Evolutionary conservation across 2,888 invertebrate species (phyloP).

Genomic region (Prenolepis imparis): DNA sequence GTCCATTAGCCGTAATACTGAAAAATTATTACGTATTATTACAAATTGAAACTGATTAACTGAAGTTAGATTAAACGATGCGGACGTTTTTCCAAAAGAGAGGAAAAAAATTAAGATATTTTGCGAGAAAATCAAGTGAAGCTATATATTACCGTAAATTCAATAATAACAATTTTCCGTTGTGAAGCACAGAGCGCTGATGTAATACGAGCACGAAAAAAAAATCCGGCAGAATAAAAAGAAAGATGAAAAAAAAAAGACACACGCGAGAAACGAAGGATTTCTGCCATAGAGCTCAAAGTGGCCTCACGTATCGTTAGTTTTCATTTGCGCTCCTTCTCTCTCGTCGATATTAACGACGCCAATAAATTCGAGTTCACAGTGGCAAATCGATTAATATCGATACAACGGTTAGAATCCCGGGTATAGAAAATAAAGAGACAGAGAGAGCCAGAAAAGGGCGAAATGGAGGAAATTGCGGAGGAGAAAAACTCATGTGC

Average conservation of each 20-base stretch:
- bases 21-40: conserved; percentile 13
- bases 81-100: not conserved
- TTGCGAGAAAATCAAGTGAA: not conserved
- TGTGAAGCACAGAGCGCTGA: not conserved
- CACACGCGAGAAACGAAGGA: not conserved
- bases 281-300: conserved; percentile 28
- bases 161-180: conserved; percentile 18
- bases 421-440: not conserved
- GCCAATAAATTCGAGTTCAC: conserved; percentile 49
- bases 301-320: conserved; percentile 57
- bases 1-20: not conserved
- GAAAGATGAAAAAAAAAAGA: not conserved
- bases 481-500: conserved; percentile 9
- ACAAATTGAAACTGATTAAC: not conserved
- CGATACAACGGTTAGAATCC: conserved; percentile 8
- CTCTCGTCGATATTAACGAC: conserved; percentile 47
- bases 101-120: conserved; percentile 31
- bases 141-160: conserved; percentile 24
- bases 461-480: not conserved
- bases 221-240: conserved; percentile 15
- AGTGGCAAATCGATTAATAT: conserved; percentile 64
- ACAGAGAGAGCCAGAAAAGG: not conserved
- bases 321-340: conserved; percentile 47
- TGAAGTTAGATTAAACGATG: not conserved
- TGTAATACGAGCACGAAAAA: conserved; percentile 1